Conservation (phyloP, 2,797 vertebrate species). For the Monodelphis domestica region DNA sequence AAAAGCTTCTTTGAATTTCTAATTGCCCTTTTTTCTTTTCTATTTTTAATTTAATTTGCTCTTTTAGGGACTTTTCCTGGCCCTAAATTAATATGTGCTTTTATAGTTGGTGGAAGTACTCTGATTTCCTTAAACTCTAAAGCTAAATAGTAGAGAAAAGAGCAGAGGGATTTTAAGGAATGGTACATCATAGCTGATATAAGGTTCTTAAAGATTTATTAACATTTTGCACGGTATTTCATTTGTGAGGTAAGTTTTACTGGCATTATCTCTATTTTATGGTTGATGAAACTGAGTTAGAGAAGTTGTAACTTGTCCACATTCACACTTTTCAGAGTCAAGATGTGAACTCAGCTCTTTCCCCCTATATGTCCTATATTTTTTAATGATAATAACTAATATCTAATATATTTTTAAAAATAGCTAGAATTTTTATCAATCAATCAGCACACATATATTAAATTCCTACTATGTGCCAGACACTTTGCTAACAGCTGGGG, state of each 20-base stretch:
- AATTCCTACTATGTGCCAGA: background rate
- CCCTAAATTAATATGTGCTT: background rate
- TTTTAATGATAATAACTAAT: background rate
- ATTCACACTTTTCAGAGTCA: background rate
- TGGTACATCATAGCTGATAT: background rate
- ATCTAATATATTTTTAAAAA: background rate
- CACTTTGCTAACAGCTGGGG: background rate
- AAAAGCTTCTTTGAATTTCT: background rate
- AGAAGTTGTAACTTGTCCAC: background rate
- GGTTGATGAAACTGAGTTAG: no score
- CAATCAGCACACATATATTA: background rate
- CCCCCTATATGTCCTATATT: background rate
- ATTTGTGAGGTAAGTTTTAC: background rate
- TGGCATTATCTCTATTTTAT: background rate
- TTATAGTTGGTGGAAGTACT: background rate
- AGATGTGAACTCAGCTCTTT: background rate
- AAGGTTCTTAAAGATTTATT: background rate
- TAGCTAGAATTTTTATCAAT: background rate
- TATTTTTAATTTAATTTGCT: no score
- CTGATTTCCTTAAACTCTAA: background rate
- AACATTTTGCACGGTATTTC: background rate
- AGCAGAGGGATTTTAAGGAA: background rate
- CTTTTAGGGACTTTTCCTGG: constrained; percentile 17
- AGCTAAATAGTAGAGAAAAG: background rate
- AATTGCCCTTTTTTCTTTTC: no score